phyloP scores from a whole-genome alignment of 2,113 vertebrate species.

The Eurystomus gularis region DNA sequence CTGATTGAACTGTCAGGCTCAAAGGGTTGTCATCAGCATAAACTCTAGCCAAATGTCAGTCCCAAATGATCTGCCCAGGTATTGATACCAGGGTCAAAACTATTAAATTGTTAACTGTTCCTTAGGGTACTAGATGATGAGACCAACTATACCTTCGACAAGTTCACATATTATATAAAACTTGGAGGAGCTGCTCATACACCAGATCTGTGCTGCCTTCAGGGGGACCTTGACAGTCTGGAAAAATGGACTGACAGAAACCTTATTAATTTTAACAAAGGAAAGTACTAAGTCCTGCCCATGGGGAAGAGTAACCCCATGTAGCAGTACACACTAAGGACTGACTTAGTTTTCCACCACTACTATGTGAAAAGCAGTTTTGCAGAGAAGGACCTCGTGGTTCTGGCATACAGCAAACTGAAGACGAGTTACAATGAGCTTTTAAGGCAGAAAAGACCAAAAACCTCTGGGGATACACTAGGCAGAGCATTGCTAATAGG shows the following conservation, averaged over 20 bases:
- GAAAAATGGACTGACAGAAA: neutral
- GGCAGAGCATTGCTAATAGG: neutral
- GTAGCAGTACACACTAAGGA: neutral
- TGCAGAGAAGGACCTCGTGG: neutral
- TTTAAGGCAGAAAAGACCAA: neutral
- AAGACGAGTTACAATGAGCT: neutral
- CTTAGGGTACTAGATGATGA: neutral
- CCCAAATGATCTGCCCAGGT: rapidly evolving
- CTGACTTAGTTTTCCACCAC: no score
- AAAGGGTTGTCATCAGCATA: neutral
- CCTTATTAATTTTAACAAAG: neutral
- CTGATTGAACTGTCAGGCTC: neutral
- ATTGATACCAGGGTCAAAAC: neutral
- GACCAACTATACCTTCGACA: neutral
- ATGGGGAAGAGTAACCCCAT: no score
- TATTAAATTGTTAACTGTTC: neutral
- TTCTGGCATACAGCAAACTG: neutral
- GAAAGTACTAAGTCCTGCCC: neutral
- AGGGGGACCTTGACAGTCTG: neutral
- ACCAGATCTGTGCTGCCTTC: neutral
- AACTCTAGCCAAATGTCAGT: neutral
- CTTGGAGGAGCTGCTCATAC: neutral
- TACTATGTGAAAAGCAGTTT: neutral
- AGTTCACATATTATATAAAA: neutral
- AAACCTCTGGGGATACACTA: neutral